Evolutionary conservation across 2,888 invertebrate genomes (phyloP).

Genomic region (Pegoplata infirma): DNA sequence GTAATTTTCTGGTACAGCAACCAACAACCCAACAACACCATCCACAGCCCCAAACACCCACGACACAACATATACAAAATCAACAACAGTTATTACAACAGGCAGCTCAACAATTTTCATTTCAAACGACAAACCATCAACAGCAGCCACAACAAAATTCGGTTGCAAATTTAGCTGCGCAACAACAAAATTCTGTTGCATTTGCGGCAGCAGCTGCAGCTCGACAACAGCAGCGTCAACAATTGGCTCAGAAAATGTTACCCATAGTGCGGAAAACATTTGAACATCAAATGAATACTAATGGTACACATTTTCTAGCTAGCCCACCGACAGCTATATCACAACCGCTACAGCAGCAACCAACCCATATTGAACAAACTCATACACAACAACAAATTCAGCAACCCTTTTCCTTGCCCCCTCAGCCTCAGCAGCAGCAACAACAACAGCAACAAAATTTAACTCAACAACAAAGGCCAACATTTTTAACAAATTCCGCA

Average conservation of each 20-base stretch:
- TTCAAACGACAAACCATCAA: conserved; percentile 26
- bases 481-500: conserved; percentile 51
- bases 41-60: conserved; percentile 64
- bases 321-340: conserved; percentile 65
- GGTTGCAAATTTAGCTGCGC: conserved; percentile 65
- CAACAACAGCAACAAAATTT: conserved; percentile 64
- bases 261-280: conserved; percentile 70
- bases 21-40: conserved; percentile 63
- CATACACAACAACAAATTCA: conserved; percentile 69
- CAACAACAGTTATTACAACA: conserved; percentile 54
- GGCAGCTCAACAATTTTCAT: conserved; percentile 50
- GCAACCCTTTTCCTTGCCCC: conserved; percentile 70
- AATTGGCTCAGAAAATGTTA: conserved; percentile 68
- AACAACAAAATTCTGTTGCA: conserved; percentile 44
- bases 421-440: conserved; percentile 63
- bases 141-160: conserved; percentile 64
- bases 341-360: conserved; percentile 61
- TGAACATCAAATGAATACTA: conserved; percentile 67
- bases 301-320: conserved; percentile 71
- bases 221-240: conserved; percentile 53
- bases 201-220: conserved; percentile 60
- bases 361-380: conserved; percentile 64
- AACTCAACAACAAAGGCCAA: conserved; percentile 31
- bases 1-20: conserved; percentile 73
- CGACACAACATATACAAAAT: conserved; percentile 37